Conservation (phyloP, 2,113 vertebrate species). For the Actenoides hombroni region DNA sequence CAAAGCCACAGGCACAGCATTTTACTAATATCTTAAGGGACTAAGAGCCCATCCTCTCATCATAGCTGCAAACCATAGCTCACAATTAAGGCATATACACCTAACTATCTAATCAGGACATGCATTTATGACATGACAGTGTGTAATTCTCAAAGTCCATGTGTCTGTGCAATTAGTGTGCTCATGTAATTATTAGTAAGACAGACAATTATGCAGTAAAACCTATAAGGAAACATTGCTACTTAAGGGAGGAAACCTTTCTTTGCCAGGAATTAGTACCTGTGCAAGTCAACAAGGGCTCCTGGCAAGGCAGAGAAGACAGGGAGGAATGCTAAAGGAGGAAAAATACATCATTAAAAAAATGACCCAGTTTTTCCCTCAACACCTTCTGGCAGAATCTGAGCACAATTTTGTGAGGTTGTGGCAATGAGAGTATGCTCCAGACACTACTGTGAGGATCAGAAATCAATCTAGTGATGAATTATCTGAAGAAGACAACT, state of each 20-base stretch:
- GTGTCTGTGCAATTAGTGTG: neutral
- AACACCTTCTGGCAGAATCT: neutral
- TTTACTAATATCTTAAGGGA: neutral
- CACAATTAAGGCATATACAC: neutral
- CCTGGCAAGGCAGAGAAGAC: neutral
- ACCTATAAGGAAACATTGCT: neutral
- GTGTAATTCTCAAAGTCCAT: neutral
- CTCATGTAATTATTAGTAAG: neutral
- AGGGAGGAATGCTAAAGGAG: neutral
- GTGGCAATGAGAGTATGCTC: neutral
- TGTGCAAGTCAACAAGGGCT: neutral
- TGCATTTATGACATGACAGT: neutral
- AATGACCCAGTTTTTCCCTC: neutral
- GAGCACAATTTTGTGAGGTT: neutral
- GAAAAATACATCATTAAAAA: accelerated
- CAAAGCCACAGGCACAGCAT: neutral
- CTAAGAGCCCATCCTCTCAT: neutral
- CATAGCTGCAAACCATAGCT: neutral
- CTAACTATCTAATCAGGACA: neutral
- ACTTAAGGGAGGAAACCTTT: neutral
- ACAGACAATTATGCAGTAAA: neutral
- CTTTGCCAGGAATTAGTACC: neutral
- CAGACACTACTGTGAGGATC: neutral
- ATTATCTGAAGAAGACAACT: neutral
- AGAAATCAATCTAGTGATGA: neutral